These are phyloP conservation scores for Mesocentrotus franciscanus DNA, from an alignment of 53 echinoderm and acorn worm species.

Conservation along the genomic window DNA sequence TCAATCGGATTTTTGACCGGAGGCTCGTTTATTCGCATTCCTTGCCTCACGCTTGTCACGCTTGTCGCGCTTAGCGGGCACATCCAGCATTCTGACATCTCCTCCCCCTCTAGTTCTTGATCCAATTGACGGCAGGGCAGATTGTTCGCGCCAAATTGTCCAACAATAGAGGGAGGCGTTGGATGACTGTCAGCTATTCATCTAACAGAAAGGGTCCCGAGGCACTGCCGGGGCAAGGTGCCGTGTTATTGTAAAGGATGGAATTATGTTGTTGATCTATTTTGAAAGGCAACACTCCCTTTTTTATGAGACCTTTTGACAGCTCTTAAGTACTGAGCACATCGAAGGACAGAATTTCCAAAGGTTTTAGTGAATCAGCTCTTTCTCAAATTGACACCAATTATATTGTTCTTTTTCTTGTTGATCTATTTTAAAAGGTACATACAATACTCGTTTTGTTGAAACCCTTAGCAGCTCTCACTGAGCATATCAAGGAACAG, in stretches of 20 bases:
- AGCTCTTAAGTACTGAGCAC: background rate
- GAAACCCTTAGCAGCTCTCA: background rate
- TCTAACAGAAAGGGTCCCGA: conserved; percentile 9
- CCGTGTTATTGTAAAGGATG: conserved; percentile 53
- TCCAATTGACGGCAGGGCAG: conserved; percentile 37
- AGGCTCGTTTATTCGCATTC: conserved; percentile 2
- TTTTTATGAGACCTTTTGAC: background rate
- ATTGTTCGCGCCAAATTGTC: conserved; percentile 55
- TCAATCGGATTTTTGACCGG: background rate
- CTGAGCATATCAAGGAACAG: background rate
- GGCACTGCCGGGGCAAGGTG: conserved; percentile 46
- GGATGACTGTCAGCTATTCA: conserved; percentile 38
- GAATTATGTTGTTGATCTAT: conserved; percentile 57
- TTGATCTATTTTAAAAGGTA: no score
- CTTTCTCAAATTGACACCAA: background rate
- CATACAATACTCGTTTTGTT: no score
- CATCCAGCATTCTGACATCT: conserved; percentile 3
- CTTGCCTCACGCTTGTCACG: background rate
- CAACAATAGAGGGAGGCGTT: conserved; percentile 39
- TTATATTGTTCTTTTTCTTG: background rate
- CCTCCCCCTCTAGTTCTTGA: conserved; percentile 23
- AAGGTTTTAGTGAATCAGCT: background rate
- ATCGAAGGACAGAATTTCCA: background rate
- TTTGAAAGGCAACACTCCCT: conserved; percentile 56
- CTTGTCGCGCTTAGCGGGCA: background rate